Conservation (phyloP, 2,797 vertebrate species). For the Uromys caudimaculatus region DNA sequence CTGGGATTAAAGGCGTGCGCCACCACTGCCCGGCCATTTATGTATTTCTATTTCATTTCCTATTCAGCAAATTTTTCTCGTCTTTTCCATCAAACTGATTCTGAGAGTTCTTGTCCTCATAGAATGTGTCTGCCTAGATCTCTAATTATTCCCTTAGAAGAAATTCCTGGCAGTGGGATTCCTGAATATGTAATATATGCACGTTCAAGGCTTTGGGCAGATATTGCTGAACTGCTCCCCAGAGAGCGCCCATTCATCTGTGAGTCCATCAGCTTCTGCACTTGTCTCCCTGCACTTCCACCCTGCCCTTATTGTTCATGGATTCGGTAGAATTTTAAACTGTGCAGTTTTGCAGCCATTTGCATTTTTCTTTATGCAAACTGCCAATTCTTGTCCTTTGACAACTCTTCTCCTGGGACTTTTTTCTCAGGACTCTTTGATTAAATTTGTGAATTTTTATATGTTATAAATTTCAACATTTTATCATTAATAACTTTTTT, state of each 20-base stretch:
- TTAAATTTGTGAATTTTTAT: constrained; percentile 28
- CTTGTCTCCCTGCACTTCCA: neutral
- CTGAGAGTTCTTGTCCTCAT: neutral
- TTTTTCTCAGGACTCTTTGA: neutral
- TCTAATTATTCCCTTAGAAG: constrained; percentile 42
- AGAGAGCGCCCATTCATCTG: neutral
- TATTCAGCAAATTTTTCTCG: neutral
- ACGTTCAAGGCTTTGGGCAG: constrained; percentile 6
- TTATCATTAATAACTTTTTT: constrained; percentile 24
- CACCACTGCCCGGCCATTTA: too few relatives aligned
- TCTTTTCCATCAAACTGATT: constrained; percentile 54
- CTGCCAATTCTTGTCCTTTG: neutral
- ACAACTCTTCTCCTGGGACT: neutral
- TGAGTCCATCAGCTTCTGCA: neutral
- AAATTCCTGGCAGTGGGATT: neutral
- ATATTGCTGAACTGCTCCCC: constrained; percentile 6
- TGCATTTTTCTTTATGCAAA: constrained; percentile 19
- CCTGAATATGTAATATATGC: neutral
- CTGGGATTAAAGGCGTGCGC: too few relatives aligned
- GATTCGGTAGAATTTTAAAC: neutral
- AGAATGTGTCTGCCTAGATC: neutral
- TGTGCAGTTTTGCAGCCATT: neutral
- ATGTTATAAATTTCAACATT: neutral
- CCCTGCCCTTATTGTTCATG: neutral
- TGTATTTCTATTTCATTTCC: constrained; percentile 45